Evolutionary conservation across 2,113 vertebrate species (phyloP).

Genomic region (Aldabrachelys gigantea): DNA sequence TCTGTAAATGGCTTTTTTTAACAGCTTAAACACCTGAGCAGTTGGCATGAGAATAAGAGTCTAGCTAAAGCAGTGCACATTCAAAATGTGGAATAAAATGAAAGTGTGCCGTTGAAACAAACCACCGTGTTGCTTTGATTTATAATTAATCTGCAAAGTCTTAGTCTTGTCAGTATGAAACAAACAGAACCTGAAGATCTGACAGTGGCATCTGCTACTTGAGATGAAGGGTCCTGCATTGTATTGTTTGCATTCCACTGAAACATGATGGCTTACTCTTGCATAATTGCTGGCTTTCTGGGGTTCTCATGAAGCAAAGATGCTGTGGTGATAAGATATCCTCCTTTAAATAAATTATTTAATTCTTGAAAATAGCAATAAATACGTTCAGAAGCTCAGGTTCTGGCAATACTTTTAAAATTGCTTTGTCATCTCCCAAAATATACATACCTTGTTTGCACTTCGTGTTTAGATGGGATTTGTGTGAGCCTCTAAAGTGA

Average conservation of each 20-base stretch:
- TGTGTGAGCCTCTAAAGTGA: constrained; percentile 25
- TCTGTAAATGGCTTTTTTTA: constrained; percentile 17
- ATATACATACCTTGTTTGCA: neutral
- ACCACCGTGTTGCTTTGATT: constrained; percentile 35
- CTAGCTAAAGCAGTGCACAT: neutral
- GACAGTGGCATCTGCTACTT: neutral
- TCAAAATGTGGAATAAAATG: neutral
- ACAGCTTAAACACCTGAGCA: neutral
- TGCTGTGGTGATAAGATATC: accelerated
- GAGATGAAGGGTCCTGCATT: neutral
- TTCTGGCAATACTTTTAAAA: neutral
- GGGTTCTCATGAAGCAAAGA: neutral
- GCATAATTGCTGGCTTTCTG: neutral
- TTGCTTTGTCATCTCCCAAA: neutral
- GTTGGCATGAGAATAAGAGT: constrained; percentile 20
- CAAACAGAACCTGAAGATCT: neutral
- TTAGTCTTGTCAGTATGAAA: neutral
- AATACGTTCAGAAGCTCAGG: neutral
- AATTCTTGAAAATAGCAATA: neutral
- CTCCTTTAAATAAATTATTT: neutral
- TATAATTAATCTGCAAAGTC: constrained; percentile 52
- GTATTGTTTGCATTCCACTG: neutral
- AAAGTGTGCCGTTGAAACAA: neutral
- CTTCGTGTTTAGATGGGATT: neutral
- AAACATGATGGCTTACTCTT: neutral